Evolutionary conservation across 1,140 invertebrate genomes (phyloP).

Genomic region (Hycleus phaleratus): DNA sequence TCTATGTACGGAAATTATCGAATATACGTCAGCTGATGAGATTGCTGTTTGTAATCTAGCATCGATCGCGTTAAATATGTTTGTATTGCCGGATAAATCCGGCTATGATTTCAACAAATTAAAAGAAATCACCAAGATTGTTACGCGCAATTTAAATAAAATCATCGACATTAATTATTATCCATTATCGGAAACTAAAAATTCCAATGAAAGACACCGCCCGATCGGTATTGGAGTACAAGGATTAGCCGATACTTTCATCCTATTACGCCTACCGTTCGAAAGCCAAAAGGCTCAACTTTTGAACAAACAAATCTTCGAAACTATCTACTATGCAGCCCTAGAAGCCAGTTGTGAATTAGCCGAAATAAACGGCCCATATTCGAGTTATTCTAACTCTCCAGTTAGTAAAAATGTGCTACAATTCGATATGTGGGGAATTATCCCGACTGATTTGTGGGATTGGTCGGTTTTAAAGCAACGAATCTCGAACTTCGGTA

Average conservation of each 20-base stretch:
- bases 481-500: constrained; percentile 83
- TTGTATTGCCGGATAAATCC: constrained; percentile 66
- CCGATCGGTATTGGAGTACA: constrained; percentile 92
- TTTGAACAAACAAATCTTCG: constrained; percentile 95
- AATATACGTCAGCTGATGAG: constrained; percentile 88
- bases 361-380: constrained; percentile 77
- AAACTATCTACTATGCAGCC: constrained; percentile 97
- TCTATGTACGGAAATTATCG: constrained; percentile 95
- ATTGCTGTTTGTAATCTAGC: constrained; percentile 98
- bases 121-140: constrained; percentile 79
- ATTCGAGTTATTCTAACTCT: constrained; percentile 80
- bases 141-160: constrained; percentile 92
- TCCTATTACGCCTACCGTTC: constrained; percentile 86
- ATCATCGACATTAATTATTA: constrained; percentile 98
- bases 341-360: constrained; percentile 95
- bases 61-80: constrained; percentile 96
- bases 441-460: constrained; percentile 81
- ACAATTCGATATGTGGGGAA: constrained; percentile 98
- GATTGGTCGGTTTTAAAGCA: constrained; percentile 81
- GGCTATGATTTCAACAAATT: constrained; percentile 88
- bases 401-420: constrained; percentile 94
- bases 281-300: constrained; percentile 76
- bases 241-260: constrained; percentile 88
- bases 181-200: constrained; percentile 80
- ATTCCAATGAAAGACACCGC: constrained; percentile 85